phyloP scores from a whole-genome alignment of 53 echinoderm and acorn worm species.

The Zoroaster sp. region DNA sequence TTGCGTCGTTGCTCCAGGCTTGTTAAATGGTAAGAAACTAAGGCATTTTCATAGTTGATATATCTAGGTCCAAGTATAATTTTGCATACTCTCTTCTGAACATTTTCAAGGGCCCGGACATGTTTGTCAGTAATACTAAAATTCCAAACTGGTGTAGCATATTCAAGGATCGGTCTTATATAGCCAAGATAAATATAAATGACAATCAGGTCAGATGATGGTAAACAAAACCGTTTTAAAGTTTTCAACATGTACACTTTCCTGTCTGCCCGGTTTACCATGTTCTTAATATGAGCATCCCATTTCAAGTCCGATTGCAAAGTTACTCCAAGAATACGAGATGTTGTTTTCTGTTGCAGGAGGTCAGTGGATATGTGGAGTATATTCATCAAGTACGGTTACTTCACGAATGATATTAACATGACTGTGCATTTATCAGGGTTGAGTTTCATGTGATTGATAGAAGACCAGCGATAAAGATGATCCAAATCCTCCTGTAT shows the following conservation, averaged over 20 bases:
- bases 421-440: background rate
- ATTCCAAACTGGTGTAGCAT: slow-evolving; percentile 41
- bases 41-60: too few relatives aligned
- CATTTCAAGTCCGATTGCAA: slow-evolving; percentile 30
- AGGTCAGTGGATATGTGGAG: background rate
- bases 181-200: slow-evolving; percentile 9
- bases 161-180: background rate
- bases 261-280: slow-evolving; percentile 17
- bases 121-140: slow-evolving; percentile 1
- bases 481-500: slow-evolving; percentile 11
- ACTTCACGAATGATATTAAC: background rate
- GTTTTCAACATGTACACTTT: slow-evolving; percentile 41
- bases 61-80: background rate
- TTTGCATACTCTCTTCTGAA: slow-evolving; percentile 18
- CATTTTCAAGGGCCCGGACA: background rate
- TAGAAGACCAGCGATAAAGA: background rate
- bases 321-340: slow-evolving; percentile 23
- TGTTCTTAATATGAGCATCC: background rate
- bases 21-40: too few relatives aligned
- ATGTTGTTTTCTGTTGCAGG: background rate
- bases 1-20: too few relatives aligned
- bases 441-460: slow-evolving; percentile 11
- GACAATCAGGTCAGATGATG: background rate
- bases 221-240: slow-evolving; percentile 1
- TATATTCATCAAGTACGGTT: background rate